Base-by-base conservation (phyloP, 2,888 invertebrate species). In the Parelbella ahira region DNA sequence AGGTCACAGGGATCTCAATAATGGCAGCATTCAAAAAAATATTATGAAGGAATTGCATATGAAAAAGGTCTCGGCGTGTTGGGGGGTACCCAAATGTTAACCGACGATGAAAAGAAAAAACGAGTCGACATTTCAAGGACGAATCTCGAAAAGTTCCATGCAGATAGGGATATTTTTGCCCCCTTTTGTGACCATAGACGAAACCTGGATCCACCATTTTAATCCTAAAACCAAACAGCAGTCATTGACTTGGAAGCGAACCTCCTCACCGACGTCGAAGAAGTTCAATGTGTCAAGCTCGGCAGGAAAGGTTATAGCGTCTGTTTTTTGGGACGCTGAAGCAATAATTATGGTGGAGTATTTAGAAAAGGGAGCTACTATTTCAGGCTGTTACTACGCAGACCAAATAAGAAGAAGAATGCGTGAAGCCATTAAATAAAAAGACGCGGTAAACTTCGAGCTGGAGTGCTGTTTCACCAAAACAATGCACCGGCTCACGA, bases 1-100 rank as follows among this genome's bases (percentile, higher is more conserved):
- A 52, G 45, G 34, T 49, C 42, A 49, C 39, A 45, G 44, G 46
- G 30, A 44, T 48, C 43, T 50, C 48, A 47, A n/a, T n/a, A 45
- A 44, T 49, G 50, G 46, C 23, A 54, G 47, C 13, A 21, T 48
- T 42, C 45, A 50, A 51, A 48, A 37, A 34, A 50, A 46, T 23
- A 9, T 47, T 28, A 7, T 36, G 4, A 44, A 49, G 11, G 38
- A 49, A 47, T 25, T 48, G 45, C 28, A 51, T 41, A 51, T 41
- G 49, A 49, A 32, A 44, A 53, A 25, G 4, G 45, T 46, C 37
- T 49, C 45, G 19, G 39, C 39, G 36, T 37, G 3, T 5, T 20
- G 20, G 20, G 20, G 2, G 6, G n/a, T n/a, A 3, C 3, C 4
- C 3, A 6, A 3, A 20, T 20, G 20, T 20, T 20, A 20, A 20